Evolutionary conservation across 1,140 invertebrate species (phyloP), one percentile per base, ranked within the genome.

Genomic region (Ips typographus): DNA sequence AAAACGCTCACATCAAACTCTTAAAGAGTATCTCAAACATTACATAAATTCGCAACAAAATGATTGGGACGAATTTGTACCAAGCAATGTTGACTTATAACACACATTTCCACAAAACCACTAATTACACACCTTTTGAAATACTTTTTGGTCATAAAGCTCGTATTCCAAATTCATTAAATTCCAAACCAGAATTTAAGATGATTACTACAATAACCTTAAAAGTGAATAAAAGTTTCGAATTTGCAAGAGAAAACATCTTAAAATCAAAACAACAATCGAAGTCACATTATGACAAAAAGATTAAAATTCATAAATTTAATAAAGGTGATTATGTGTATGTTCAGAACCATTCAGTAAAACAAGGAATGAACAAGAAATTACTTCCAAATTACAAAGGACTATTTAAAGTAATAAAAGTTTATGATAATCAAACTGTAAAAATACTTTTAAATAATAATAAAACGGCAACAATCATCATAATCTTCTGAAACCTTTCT

Each of bases 81-180:
- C 65, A 56, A 36, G 78, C 80, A 0, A 80, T 79, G 76, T 82
- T 79, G 63, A 71, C 70, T 41, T 82, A 81, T 69, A 82, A 80
- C 72, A 77, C 77, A 22, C 71, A 60, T 8, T 68, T 75, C 53
- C 78, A 85, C 64, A 73, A 66, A 60, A 61, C 75, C 0, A 84
- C 80, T 0, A 73, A 76, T 6, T 81, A 67, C 37, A 77, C 78
- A 1, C 81, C 83, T 1, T 82, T 79, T 64, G 78, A 81, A 73
- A 42, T 84, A 36, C 4, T 84, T 4, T 81, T 79, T 65, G 80
- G 82, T 37, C 37, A 71, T 52, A 76, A 79, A 62, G 66, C 80
- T 3, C 49, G 43, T 39, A 36, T 80, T 36, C 75, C 77, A 6
- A 72, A 61, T 53, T 62, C 56, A 8, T 36, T 76, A 40, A 70